Percentiles rank a stretch among this genome's conserved stretches.
Conservation (phyloP, 2,888 invertebrate genomes). For the Drosophila pegasa region DNA sequence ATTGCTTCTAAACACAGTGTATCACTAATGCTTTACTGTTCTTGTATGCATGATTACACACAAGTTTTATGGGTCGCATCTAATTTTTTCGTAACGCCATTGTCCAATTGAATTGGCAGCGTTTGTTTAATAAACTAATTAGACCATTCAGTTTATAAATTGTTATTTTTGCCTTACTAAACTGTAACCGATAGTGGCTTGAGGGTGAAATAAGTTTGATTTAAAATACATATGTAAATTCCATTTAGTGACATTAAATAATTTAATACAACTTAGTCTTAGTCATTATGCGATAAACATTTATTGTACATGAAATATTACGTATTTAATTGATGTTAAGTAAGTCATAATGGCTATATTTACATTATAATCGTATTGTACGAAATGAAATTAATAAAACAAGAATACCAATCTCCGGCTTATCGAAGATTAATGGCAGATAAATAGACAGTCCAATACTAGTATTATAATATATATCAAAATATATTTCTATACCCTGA, state of each 20-base stretch:
- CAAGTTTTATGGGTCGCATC: conserved; percentile 37
- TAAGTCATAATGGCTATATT: conserved; percentile 52
- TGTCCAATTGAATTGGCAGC: conserved; percentile 71
- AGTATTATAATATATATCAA: too few relatives aligned
- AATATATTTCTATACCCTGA: too few relatives aligned
- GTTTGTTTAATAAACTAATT: conserved; percentile 49
- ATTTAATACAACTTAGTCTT: conserved; percentile 51
- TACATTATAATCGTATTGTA: conserved; percentile 51
- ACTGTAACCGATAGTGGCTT: conserved; percentile 41
- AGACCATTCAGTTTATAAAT: conserved; percentile 40
- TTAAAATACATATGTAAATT: conserved; percentile 51
- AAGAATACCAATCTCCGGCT: not conserved
- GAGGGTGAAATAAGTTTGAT: conserved; percentile 51
- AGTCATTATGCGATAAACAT: conserved; percentile 48
- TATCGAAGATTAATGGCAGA: not conserved
- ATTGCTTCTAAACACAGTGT: conserved; percentile 3
- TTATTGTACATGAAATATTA: conserved; percentile 54
- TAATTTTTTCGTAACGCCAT: conserved; percentile 51
- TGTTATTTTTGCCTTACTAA: conserved; percentile 43
- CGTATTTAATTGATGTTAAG: conserved; percentile 53
- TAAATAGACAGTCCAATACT: not conserved
- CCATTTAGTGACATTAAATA: conserved; percentile 68
- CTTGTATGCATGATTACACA: conserved; percentile 30
- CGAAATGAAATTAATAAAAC: conserved; percentile 44
- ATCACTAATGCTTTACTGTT: conserved; percentile 3